Evolutionary conservation across 30 jellyfish, hydroid and myxozoan genomes (phyloP), one percentile per base, ranked within the genome.

Genomic region (Turritopsis rubra): DNA sequence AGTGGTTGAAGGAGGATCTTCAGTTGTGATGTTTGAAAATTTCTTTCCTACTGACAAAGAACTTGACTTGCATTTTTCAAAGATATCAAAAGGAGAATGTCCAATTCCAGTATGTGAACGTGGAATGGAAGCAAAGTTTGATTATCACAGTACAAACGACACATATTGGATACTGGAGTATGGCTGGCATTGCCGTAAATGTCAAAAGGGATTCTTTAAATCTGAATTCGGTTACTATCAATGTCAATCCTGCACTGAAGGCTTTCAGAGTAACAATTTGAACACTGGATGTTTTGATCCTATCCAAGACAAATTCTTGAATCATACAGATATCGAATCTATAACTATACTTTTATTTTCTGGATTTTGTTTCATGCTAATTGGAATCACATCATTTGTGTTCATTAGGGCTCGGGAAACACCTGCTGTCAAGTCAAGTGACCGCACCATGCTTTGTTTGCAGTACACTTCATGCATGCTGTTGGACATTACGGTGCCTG

Each of bases 211-310:
- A 13, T 41, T 41, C 60, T 41, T 41, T 41, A 41, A 41, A 41
- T 41, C 13, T 41, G 60, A 41, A 5, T 41, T 13, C 13, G 60
- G 60, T 3, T 13, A 13, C 13, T 13, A 41, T 41, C 60, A 41
- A 13, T 41, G 60, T 41, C 60, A 41, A 41, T 13, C 60, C 5
- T 41, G 60, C 13, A 13, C 9, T 3, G 60, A 41, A 41, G 60
- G 60, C 13, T 41, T 41, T 3, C 60, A 3, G 60, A 41, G 60
- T 41, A 41, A 41, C 13, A 13, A 41, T 3, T 41, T 41, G 60
- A 41, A 41, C 13, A 41, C 60, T 3, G 60, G 60, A 5, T 68
- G 77, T 68, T 68, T 68, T 68, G 77, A 68, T 68, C 77, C 77
- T 68, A n/a, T n/a, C 19, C 77, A 68, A 68, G 77, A 68, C 28